Percentiles rank a stretch among this genome's conserved stretches.
These are phyloP conservation scores for Rotaria sp. DNA, from an alignment of 2,888 invertebrate species.

Conservation along the genomic window DNA sequence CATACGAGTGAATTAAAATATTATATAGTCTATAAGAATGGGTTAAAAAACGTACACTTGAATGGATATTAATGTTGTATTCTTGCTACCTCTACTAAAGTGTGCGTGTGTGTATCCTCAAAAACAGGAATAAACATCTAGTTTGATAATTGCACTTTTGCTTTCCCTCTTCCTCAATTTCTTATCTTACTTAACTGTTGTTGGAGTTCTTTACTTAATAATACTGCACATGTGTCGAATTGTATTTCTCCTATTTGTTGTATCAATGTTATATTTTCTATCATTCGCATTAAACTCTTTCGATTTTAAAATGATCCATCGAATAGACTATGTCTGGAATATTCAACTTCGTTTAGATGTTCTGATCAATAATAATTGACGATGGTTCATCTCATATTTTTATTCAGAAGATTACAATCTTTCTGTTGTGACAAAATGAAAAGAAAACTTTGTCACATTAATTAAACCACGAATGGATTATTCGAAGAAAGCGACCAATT, in stretches of 20 bases:
- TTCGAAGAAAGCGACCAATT: not conserved
- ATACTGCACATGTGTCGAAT: too few relatives aligned
- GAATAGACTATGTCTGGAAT: too few relatives aligned
- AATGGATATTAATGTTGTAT: not conserved
- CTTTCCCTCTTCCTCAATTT: not conserved
- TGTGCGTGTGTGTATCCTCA: not conserved
- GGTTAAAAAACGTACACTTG: not conserved
- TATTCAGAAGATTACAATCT: not conserved
- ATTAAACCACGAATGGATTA: not conserved
- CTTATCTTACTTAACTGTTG: not conserved
- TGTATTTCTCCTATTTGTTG: too few relatives aligned
- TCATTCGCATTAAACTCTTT: too few relatives aligned
- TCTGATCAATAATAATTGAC: too few relatives aligned
- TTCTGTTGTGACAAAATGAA: not conserved
- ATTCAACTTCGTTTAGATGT: too few relatives aligned
- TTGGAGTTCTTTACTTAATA: too few relatives aligned
- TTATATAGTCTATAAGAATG: not conserved
- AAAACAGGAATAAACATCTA: too few relatives aligned
- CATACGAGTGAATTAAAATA: too few relatives aligned
- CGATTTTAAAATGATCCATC: too few relatives aligned
- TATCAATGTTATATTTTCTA: too few relatives aligned
- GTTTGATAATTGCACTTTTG: not conserved
- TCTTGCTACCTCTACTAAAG: not conserved
- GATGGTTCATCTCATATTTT: too few relatives aligned
- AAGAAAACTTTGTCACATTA: not conserved